Evolutionary conservation across 2,888 invertebrate species (phyloP).

Genomic region (Dioctria rufipes): DNA sequence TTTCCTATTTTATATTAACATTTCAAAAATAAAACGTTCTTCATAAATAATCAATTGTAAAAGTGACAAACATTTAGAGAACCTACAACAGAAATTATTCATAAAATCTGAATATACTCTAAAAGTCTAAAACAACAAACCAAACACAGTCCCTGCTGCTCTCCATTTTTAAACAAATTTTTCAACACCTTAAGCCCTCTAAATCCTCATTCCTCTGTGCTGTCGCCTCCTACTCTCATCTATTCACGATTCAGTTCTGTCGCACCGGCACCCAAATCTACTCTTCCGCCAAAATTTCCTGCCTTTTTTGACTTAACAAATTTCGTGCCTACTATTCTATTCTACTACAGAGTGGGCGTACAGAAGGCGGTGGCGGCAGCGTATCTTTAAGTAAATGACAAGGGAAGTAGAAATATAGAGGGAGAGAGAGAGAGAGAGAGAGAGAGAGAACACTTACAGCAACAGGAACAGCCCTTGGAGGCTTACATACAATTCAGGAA

Average conservation of each 20-base stretch:
- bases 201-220: not conserved
- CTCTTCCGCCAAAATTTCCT: conserved; percentile 42
- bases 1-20: too few relatives aligned
- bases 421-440: not conserved
- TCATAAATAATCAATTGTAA: not conserved
- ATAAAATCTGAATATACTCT: conserved; percentile 6
- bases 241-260: not conserved
- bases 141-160: not conserved
- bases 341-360: too few relatives aligned
- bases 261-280: not conserved
- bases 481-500: conserved; percentile 41
- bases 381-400: conserved; percentile 40
- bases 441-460: not conserved
- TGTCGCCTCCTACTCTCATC: not conserved
- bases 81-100: conserved; percentile 18
- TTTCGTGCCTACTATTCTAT: conserved; percentile 20
- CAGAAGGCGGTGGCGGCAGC: not conserved
- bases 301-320: conserved; percentile 41
- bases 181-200: conserved; percentile 11
- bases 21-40: too few relatives aligned
- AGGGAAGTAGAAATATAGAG: not conserved
- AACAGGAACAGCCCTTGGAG: conserved; percentile 38
- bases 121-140: not conserved
- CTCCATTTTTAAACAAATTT: conserved; percentile 21
- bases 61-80: conserved; percentile 24